Evolutionary conservation across 1,140 invertebrate genomes (phyloP).

Genomic region (Ips typographus): DNA sequence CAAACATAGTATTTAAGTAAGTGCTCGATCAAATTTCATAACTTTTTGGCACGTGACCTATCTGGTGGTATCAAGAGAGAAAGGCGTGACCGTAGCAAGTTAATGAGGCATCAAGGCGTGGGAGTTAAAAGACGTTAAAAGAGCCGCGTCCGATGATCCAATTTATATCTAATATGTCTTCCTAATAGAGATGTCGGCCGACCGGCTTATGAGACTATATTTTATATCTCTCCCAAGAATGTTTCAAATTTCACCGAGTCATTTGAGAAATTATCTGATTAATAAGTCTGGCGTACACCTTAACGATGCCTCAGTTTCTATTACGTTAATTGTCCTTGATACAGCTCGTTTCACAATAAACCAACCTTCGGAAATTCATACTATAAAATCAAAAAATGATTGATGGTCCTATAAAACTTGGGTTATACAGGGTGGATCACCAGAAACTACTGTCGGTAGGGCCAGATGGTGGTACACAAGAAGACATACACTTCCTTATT

Average conservation of each 20-base stretch:
- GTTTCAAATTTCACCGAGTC: constrained; percentile 22
- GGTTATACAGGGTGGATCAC: no score
- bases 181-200: constrained; percentile 26
- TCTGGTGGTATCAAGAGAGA: not conserved
- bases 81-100: constrained; percentile 17
- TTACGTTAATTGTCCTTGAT: no score
- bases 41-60: constrained; percentile 11
- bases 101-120: constrained; percentile 18
- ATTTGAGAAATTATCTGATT: constrained; percentile 9
- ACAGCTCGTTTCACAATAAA: no score
- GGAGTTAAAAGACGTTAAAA: constrained; percentile 19
- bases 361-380: no score
- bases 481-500: no score
- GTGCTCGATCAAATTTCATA: not conserved
- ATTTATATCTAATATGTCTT: constrained; percentile 28
- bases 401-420: no score
- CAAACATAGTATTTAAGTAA: no score
- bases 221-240: constrained; percentile 24
- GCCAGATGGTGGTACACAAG: no score
- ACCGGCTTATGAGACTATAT: constrained; percentile 16
- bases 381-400: no score
- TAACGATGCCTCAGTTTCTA: no score
- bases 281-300: no score
- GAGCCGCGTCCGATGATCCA: constrained; percentile 23
- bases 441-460: no score